Evolutionary conservation across 2,797 vertebrate genomes (phyloP).

Genomic region (Cyprinodon diabolis): DNA sequence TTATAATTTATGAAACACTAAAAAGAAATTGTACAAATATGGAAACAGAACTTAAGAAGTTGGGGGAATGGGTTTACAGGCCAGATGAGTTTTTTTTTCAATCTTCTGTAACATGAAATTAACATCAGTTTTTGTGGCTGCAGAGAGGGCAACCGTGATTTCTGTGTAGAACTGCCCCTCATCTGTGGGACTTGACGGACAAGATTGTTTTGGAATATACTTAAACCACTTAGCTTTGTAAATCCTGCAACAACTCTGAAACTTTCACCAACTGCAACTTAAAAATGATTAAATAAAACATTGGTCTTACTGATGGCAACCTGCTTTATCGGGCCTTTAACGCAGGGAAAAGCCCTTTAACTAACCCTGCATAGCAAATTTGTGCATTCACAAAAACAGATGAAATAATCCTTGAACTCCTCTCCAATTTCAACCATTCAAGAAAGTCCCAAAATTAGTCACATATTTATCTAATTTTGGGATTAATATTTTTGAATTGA

Average conservation of each 20-base stretch:
- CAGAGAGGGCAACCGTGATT: neutral
- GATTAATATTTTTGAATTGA: no score
- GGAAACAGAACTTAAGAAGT: no score
- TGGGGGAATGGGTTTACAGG: no score
- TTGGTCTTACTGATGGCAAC: neutral
- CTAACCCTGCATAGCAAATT: no score
- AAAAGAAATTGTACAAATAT: no score
- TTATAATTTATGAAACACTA: no score
- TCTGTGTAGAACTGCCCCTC: neutral
- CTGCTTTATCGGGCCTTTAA: neutral
- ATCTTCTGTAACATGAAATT: neutral
- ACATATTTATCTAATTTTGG: no score
- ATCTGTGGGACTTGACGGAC: neutral
- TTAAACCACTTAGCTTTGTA: neutral
- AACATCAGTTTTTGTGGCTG: neutral
- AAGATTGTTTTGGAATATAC: neutral
- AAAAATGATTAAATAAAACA: neutral
- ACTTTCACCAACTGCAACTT: neutral
- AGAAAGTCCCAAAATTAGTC: no score
- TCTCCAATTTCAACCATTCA: no score
- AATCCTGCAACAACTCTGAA: neutral
- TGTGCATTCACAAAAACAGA: no score
- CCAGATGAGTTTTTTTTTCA: no score
- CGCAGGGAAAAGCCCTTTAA: neutral
- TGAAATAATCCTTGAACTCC: no score